A percentile compares a stretch with the other conserved stretches of the same genome.
Conservation (phyloP, 2,113 vertebrate genomes). For the Seriola quinqueradiata region DNA sequence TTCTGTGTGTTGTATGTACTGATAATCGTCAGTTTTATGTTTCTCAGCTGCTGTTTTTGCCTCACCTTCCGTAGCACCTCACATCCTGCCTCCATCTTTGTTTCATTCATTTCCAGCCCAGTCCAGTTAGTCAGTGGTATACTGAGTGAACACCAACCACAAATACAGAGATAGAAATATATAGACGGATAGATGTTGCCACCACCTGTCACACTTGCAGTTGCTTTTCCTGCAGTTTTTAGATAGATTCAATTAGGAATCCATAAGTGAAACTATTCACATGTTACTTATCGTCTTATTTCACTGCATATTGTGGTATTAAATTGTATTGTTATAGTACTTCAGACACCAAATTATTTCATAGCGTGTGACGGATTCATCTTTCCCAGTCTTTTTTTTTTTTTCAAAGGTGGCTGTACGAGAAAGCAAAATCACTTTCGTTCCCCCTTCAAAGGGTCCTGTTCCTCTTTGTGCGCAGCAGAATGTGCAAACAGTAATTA, state of each 20-base stretch:
- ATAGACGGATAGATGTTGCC: not conserved
- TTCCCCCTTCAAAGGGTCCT: conserved; percentile 25
- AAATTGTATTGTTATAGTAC: conserved; percentile 28
- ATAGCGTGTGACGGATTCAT: conserved; percentile 20
- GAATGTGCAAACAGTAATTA: conserved; percentile 60
- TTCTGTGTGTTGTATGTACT: not conserved
- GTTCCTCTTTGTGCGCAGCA: conserved; percentile 50
- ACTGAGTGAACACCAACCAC: not conserved
- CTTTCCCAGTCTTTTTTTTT: conserved; percentile 2
- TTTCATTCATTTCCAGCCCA: conserved; percentile 29
- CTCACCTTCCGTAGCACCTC: conserved; percentile 19
- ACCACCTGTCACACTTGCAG: not conserved
- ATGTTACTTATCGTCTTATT: conserved; percentile 1
- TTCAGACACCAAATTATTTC: conserved; percentile 1
- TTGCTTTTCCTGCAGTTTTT: conserved; percentile 12
- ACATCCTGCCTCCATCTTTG: conserved; percentile 14
- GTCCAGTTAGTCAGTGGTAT: not conserved
- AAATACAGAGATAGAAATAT: not conserved
- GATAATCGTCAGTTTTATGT: conserved; percentile 13
- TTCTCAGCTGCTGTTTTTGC: conserved; percentile 9
- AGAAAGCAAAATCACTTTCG: conserved; percentile 30
- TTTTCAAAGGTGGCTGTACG: not conserved
- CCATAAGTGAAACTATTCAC: conserved; percentile 13
- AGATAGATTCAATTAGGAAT: conserved; percentile 6
- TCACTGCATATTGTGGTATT: conserved; percentile 9